Evolutionary conservation across 2,797 vertebrate genomes (phyloP).

Genomic region (Dermochelys coriacea): DNA sequence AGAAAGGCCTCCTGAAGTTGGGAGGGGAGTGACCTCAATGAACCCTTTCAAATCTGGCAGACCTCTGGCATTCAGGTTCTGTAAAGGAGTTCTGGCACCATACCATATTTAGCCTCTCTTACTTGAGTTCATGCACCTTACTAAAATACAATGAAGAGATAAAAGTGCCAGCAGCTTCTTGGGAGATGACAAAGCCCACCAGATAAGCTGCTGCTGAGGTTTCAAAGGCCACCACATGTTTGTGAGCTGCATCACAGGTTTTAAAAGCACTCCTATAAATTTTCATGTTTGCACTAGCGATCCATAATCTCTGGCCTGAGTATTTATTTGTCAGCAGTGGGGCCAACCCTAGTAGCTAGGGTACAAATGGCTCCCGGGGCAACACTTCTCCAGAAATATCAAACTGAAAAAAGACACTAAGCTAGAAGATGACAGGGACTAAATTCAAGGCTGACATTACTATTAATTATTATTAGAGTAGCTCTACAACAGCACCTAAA

Average conservation of each 20-base stretch:
- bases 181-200: background rate
- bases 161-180: background rate
- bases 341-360: background rate
- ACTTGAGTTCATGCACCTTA: background rate
- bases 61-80: background rate
- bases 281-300: background rate
- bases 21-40: background rate
- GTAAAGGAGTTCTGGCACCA: background rate
- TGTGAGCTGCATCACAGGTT: rapidly evolving
- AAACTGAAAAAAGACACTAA: rapidly evolving
- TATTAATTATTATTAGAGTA: background rate
- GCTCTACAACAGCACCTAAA: background rate
- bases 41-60: background rate
- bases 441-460: background rate
- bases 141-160: background rate
- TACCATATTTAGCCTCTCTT: background rate
- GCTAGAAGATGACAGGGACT: background rate
- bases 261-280: background rate
- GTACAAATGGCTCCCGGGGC: background rate
- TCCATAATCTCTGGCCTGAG: background rate
- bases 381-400: background rate
- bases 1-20: background rate
- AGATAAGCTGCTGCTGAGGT: background rate
- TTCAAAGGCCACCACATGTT: background rate
- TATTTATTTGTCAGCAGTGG: background rate